Conservation (phyloP, 2,888 invertebrate genomes). For the Lacanobia wlatinum region DNA sequence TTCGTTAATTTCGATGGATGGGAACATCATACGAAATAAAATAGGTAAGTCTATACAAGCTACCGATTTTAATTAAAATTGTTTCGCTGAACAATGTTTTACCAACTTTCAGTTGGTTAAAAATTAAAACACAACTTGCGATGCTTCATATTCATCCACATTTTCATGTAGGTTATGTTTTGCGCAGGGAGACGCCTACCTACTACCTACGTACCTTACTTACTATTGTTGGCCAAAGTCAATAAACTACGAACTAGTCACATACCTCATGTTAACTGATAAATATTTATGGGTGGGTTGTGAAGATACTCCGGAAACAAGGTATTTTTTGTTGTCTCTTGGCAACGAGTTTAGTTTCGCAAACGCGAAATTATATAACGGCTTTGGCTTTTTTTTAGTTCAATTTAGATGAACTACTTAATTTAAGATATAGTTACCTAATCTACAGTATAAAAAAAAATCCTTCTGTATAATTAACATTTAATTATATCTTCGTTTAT, state of each 20-base stretch:
- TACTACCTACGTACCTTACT: not conserved
- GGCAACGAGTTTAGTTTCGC: conserved; percentile 3
- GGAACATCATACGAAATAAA: not conserved
- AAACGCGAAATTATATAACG: not conserved
- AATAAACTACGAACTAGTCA: conserved; percentile 42
- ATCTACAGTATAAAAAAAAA: not conserved
- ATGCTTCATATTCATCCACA: conserved; percentile 12
- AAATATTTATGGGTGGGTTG: conserved; percentile 35
- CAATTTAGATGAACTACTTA: no score
- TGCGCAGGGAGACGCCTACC: not conserved
- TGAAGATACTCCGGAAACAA: conserved; percentile 32
- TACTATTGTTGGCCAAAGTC: conserved; percentile 18
- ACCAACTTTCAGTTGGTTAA: not conserved
- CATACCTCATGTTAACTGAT: conserved; percentile 38
- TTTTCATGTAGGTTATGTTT: conserved; percentile 20
- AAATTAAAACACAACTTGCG: not conserved
- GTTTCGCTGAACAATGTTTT: not conserved
- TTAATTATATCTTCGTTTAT: not conserved
- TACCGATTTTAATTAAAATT: not conserved
- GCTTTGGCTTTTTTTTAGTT: no score
- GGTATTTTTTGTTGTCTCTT: not conserved
- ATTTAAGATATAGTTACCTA: not conserved
- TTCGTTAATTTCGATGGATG: not conserved
- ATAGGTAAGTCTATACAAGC: not conserved
- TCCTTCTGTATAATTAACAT: not conserved